Base-by-base conservation (phyloP, 1,140 invertebrate genomes). In the Orchestia grillus region DNA sequence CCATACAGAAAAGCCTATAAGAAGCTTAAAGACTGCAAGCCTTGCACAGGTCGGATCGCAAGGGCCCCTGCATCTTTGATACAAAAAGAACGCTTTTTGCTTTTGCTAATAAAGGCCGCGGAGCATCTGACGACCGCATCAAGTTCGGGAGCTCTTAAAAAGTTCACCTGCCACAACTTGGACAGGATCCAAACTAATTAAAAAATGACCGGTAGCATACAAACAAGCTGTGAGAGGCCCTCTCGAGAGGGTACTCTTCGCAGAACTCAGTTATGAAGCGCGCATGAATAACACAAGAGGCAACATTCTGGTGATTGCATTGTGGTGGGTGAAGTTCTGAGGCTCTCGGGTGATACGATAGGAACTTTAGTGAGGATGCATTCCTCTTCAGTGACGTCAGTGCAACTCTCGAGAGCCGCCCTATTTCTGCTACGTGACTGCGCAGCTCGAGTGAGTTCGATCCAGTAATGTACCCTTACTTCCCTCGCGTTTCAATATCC, bases 131-230 rank as follows among this genome's bases (percentile, higher is more conserved):
- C 92, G 92, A 6, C 92, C 36, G 43, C 92, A 45, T 45, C 92
- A 45, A 94, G 92, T 94, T 91, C 41, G 88, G 41, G 88, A 91
- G 11, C 41, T 44, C 92, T 94, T 94, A 94, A 94, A 94, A 94
- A 94, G 92, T 94, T 94, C 43, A 94, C 92, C 92, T 94, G 92
- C 92, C 92, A 47, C 92, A 94, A 94, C 43, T 94, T 94, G 43
- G 92, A 94, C 92, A 47, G 92, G 43, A 94, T 94, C 92, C 44
- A 45, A 94, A 94, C 92, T 94, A 44, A 94, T 94, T 94, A 94
- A 94, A 94, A 45, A 94, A 47, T 94, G 88, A 94, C 92, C 43
- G 43, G 43, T 94, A 47, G 43, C 43, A 45, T 45, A 94, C 92
- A 44, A 45, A 94, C 40, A 94, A 44, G 92, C 44, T 94, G 88